Evolutionary conservation across 2,888 invertebrate genomes (phyloP), one percentile per base, ranked within the genome.

Genomic region (Halictus quadricinctus): DNA sequence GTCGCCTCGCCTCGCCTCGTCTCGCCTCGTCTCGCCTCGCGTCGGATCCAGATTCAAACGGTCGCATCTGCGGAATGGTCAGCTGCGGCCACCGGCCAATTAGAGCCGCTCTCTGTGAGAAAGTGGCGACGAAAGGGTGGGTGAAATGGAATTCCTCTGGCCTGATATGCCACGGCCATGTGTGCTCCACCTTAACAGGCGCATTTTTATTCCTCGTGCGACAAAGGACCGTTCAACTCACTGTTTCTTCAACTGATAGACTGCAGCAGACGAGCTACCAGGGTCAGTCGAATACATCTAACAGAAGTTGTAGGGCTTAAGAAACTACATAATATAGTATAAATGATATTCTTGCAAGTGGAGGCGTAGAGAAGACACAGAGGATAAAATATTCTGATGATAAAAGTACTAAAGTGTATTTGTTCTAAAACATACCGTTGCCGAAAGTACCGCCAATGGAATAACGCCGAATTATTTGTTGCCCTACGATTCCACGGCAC

Each of bases 21-120:
- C 60, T 25, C 54, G 54, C 21, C n/a, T 54, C 8, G 21, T n/a
- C 54, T 58, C 79, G 85, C 87, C 66, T 80, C 83, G 74, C 87
- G 79, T 87, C 83, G 75, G 79, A 83, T 83, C 87, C 87, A 91
- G 90, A 92, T 92, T 90, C 91, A 91, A 91, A 91, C 89, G 88
- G 91, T 89, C 91, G 89, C 93, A 91, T 91, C 90, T 90, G 90
- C 89, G 76, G 75, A 81, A 85, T 85, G 91, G 88, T 91, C 92
- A 92, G 91, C 92, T 91, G 91, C 88, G 86, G 91, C 70, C n/a
- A 89, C 89, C 88, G 87, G 86, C 90, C 91, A 92, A 92, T 92
- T 91, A 91, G 89, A 87, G 88, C 83, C 85, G 69, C 79, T 85
- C 54, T 72, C 70, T 88, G 87, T 90, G 83, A 87, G 91, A 92